Percentiles rank a stretch among this genome's conserved stretches.
Conservation (phyloP, 1,140 invertebrate species). For the Drosophila neocordata region DNA sequence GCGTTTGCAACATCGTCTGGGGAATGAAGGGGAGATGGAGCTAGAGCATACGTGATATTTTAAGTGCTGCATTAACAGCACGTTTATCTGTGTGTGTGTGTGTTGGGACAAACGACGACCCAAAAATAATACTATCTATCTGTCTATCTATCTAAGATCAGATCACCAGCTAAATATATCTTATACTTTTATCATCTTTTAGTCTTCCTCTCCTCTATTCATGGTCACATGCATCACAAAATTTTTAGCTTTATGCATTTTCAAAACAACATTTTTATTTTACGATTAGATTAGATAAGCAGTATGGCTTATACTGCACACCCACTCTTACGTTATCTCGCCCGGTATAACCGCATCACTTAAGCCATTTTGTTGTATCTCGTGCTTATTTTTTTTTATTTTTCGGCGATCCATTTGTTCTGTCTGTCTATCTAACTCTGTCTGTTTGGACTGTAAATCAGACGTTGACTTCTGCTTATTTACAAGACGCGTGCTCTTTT, state of each 20-base stretch:
- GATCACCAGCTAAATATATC: conserved; percentile 54
- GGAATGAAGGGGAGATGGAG: conserved; percentile 1
- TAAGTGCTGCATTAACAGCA: conserved; percentile 25
- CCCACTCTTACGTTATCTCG: no score
- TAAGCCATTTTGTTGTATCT: conserved; percentile 23
- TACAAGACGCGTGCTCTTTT: conserved; percentile 7
- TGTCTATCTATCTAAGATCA: conserved; percentile 14
- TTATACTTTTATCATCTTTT: conserved; percentile 4
- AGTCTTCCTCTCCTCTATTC: conserved; percentile 24
- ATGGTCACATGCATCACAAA: conserved; percentile 25
- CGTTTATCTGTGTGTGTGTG: conserved; percentile 32
- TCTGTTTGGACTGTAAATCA: conserved; percentile 29
- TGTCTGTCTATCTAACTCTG: conserved; percentile 20
- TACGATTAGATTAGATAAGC: conserved; percentile 56
- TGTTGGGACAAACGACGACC: no score
- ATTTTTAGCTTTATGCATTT: conserved; percentile 38
- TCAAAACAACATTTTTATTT: conserved; percentile 23
- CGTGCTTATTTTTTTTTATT: conserved; percentile 22
- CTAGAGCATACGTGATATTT: conserved; percentile 57
- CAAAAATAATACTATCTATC: not conserved
- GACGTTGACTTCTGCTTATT: conserved; percentile 15
- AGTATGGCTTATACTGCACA: no score
- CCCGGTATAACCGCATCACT: no score
- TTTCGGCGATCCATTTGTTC: not conserved
- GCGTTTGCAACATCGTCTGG: conserved; percentile 17